phyloP scores from a whole-genome alignment of 1,140 invertebrate species.

The Patella vulgata region DNA sequence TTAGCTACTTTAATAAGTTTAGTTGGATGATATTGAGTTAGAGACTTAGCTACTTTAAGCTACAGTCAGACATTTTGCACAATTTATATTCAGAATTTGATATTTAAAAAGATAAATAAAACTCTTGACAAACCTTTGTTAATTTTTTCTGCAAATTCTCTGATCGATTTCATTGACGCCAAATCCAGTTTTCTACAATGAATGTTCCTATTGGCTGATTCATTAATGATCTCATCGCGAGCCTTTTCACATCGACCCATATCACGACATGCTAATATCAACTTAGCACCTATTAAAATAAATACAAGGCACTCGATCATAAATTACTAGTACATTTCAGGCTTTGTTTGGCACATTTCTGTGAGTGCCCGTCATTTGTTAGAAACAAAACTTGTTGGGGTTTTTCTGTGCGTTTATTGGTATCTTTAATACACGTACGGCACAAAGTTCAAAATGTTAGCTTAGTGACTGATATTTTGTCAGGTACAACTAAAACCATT shows the following conservation, averaged over 20 bases:
- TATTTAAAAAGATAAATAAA: too few species aligned
- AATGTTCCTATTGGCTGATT: conserved; percentile 60
- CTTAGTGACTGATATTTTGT: too few species aligned
- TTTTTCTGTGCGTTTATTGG: background rate
- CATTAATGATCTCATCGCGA: conserved; percentile 71
- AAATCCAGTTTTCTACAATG: conserved; percentile 74
- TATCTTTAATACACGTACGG: too few species aligned
- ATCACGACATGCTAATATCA: conserved; percentile 71
- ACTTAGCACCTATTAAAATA: conserved; percentile 61
- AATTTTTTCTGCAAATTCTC: conserved; percentile 65
- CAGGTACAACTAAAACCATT: too few species aligned
- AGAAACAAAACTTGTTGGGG: background rate
- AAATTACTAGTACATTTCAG: background rate
- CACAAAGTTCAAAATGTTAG: too few species aligned
- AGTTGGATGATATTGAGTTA: too few species aligned
- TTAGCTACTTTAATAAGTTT: too few species aligned
- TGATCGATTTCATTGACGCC: conserved; percentile 59
- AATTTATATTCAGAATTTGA: too few species aligned
- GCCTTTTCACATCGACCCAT: conserved; percentile 71
- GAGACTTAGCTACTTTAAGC: too few species aligned
- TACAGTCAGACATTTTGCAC: too few species aligned
- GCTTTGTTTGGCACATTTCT: background rate
- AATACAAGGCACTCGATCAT: background rate
- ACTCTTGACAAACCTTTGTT: conserved; percentile 36
- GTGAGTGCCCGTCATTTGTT: background rate